A percentile compares a stretch with the other conserved stretches of the same genome.
Evolutionary conservation across 2,113 vertebrate genomes (phyloP).

Genomic region (Ancistrus triradiatus): DNA sequence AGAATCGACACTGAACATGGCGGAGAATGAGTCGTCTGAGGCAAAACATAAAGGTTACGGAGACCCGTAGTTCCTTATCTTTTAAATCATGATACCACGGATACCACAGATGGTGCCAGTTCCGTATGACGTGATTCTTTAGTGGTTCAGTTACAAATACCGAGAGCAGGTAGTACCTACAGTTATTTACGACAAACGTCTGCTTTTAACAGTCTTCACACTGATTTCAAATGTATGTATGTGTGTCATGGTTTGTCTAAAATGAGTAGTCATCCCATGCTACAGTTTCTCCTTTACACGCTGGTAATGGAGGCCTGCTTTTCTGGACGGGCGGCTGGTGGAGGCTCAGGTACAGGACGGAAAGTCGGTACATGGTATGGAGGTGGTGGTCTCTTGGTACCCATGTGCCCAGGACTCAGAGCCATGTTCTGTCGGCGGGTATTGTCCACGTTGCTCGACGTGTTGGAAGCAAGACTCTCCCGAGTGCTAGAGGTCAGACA

Average conservation of each 20-base stretch:
- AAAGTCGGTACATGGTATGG: conserved; percentile 76
- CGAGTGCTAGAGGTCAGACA: conserved; percentile 76
- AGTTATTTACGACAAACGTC: conserved; percentile 10
- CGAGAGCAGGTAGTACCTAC: conserved; percentile 22
- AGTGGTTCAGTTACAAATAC: conserved; percentile 7
- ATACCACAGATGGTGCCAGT: neutral
- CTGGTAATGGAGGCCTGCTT: conserved; percentile 98
- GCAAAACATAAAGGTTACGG: conserved; percentile 26
- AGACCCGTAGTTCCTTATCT: conserved; percentile 33
- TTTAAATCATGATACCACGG: neutral
- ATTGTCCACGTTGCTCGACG: conserved; percentile 96
- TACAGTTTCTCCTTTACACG: conserved; percentile 67
- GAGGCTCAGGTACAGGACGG: conserved; percentile 80
- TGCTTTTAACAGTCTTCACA: conserved; percentile 16
- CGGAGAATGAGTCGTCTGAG: conserved; percentile 8
- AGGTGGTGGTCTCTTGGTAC: conserved; percentile 66
- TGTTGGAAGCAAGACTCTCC: conserved; percentile 98
- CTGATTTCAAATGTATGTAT: neutral
- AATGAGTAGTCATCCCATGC: neutral
- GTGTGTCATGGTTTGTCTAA: conserved; percentile 5
- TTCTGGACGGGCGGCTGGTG: conserved; percentile 80
- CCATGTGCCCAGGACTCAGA: conserved; percentile 87
- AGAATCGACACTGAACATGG: conserved; percentile 29
- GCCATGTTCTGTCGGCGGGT: conserved; percentile 91
- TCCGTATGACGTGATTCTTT: neutral